These are phyloP conservation scores for Dasyprocta punctata DNA, from an alignment of 2,113 vertebrate species.

Conservation along the genomic window DNA sequence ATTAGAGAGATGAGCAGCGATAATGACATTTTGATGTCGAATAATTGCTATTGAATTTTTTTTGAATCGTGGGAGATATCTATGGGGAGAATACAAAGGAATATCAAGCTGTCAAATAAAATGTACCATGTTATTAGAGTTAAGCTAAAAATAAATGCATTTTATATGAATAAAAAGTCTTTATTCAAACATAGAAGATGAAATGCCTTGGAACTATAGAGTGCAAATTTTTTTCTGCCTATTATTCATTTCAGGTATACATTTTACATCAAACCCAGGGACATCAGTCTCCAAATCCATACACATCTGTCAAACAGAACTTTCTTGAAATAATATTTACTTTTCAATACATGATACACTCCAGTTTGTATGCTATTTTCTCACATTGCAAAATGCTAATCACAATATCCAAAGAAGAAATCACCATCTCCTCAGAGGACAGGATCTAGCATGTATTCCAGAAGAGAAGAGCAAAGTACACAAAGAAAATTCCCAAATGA, in stretches of 20 bases:
- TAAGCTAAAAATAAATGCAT: slow-evolving; percentile 65
- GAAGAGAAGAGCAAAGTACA: neutral
- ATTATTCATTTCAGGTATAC: neutral
- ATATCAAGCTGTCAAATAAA: slow-evolving; percentile 75
- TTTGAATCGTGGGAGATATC: slow-evolving; percentile 69
- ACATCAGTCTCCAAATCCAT: neutral
- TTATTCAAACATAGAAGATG: slow-evolving; percentile 47
- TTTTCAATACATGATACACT: neutral
- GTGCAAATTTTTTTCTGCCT: neutral
- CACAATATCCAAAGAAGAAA: neutral
- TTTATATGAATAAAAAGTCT: slow-evolving; percentile 53
- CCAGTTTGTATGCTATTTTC: neutral
- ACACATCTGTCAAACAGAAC: neutral
- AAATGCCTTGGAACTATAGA: neutral
- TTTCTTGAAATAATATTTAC: neutral
- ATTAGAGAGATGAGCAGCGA: slow-evolving; percentile 78
- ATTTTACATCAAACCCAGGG: slow-evolving; percentile 4
- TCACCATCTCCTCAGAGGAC: neutral
- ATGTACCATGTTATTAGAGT: slow-evolving; percentile 56
- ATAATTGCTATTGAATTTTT: slow-evolving; percentile 75
- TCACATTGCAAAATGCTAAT: neutral
- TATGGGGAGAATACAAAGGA: slow-evolving; percentile 48
- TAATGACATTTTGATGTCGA: slow-evolving; percentile 79
- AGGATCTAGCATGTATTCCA: neutral
- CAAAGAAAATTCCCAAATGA: neutral